Evolutionary conservation across 2,797 vertebrate species (phyloP).

Genomic region (Myotis vivesi): DNA sequence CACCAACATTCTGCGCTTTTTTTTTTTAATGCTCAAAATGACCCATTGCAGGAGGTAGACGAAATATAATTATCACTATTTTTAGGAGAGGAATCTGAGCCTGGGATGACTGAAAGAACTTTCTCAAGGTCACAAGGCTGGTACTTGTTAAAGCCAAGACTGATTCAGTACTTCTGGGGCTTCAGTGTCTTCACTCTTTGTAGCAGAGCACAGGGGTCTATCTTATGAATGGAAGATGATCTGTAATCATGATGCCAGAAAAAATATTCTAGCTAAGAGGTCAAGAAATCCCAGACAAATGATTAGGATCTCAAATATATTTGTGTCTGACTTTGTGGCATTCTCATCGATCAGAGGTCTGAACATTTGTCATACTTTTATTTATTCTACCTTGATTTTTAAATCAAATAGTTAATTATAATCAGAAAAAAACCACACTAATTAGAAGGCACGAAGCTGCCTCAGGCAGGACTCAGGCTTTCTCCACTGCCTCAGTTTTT

Average conservation of each 20-base stretch:
- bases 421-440: neutral
- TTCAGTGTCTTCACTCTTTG: neutral
- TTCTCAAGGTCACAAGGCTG: conserved; percentile 46
- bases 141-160: neutral
- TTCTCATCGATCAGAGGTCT: neutral
- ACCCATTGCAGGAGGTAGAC: conserved; percentile 19
- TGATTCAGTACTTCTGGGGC: neutral
- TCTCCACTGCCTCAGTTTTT: neutral
- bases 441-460: neutral
- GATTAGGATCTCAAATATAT: neutral
- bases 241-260: neutral
- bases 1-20: neutral
- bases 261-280: neutral
- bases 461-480: neutral
- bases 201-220: neutral
- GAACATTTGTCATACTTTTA: neutral
- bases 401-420: conserved; percentile 14
- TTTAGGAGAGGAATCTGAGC: conserved; percentile 42
- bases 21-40: conserved; percentile 25
- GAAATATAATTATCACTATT: conserved; percentile 55
- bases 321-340: conserved; percentile 14
- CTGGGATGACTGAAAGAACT: neutral
- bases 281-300: neutral
- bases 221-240: neutral
- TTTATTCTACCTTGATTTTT: neutral